These are phyloP conservation scores for Vanessa cardui DNA, from an alignment of 2,888 invertebrate genomes.

Conservation along the genomic window DNA sequence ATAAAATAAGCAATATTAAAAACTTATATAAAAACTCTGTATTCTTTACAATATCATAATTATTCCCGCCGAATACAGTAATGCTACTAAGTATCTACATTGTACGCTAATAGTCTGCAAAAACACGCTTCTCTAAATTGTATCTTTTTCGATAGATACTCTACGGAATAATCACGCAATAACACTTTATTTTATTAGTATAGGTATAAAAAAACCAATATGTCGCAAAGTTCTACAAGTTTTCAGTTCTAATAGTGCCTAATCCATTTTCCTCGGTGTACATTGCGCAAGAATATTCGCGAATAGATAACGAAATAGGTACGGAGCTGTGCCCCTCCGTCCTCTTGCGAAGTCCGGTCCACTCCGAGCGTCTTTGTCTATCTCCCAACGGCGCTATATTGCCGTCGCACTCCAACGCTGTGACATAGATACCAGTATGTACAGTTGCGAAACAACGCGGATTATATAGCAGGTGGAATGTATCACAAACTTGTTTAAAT, in stretches of 20 bases:
- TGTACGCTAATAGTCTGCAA: conserved; percentile 48
- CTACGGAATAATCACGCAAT: conserved; percentile 24
- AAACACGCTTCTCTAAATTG: conserved; percentile 42
- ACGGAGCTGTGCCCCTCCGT: conserved; percentile 70
- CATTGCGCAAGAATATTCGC: conserved; percentile 80
- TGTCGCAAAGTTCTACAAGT: conserved; percentile 47
- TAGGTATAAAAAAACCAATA: conserved; percentile 39
- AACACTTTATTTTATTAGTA: conserved; percentile 40
- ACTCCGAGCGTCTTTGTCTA: conserved; percentile 55
- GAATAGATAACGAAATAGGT: conserved; percentile 75
- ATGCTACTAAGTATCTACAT: conserved; percentile 39
- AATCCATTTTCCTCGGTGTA: conserved; percentile 75
- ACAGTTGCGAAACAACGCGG: conserved; percentile 81
- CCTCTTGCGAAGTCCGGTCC: conserved; percentile 77
- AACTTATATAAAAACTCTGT: conserved; percentile 41
- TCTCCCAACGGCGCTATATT: conserved; percentile 42
- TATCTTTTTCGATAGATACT: conserved; percentile 24
- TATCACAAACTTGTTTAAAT: conserved; percentile 79
- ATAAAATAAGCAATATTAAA: conserved; percentile 42
- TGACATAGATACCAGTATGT: conserved; percentile 78
- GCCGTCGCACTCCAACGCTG: conserved; percentile 58
- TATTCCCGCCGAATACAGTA: conserved; percentile 68
- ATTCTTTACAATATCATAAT: conserved; percentile 45
- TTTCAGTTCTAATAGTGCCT: conserved; percentile 48
- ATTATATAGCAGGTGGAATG: conserved; percentile 83